Evolutionary conservation across 64 coral and sea anemone species (phyloP).

Genomic region (Dendrophyllia cribrosa): DNA sequence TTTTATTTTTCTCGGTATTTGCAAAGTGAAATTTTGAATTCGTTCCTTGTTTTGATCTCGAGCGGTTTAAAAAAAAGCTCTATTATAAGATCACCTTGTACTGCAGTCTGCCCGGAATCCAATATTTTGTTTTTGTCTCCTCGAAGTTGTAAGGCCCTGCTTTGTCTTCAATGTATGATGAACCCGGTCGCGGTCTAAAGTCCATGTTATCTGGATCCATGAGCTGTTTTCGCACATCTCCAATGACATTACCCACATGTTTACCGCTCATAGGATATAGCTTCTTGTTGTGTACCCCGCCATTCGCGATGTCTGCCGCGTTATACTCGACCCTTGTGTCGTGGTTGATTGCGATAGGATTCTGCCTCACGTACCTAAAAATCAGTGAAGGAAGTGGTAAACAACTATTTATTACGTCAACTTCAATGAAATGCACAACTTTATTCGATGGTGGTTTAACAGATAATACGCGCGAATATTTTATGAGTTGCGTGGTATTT

Average conservation of each 20-base stretch:
- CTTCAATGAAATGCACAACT: too few relatives aligned
- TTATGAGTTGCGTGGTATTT: too few relatives aligned
- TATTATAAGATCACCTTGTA: slow-evolving; percentile 3
- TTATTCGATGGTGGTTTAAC: too few relatives aligned
- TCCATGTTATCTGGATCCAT: slow-evolving; percentile 61
- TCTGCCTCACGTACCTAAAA: slow-evolving; percentile 37
- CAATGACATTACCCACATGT: slow-evolving; percentile 18
- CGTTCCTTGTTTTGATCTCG: too few relatives aligned
- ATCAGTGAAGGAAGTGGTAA: neutral
- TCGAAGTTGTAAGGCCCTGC: slow-evolving; percentile 47
- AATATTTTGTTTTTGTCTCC: neutral
- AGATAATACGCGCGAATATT: too few relatives aligned
- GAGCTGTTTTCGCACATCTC: slow-evolving; percentile 29
- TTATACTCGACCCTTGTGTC: slow-evolving; percentile 34
- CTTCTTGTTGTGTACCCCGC: slow-evolving; percentile 50
- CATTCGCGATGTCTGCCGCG: slow-evolving; percentile 59
- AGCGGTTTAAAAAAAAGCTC: too few relatives aligned
- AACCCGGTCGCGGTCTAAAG: slow-evolving; percentile 18
- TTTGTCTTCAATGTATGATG: neutral
- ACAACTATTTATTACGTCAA: too few relatives aligned
- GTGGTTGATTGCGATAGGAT: slow-evolving; percentile 55
- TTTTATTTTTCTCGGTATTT: too few relatives aligned
- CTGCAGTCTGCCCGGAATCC: slow-evolving; percentile 52
- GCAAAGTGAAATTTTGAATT: too few relatives aligned
- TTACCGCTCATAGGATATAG: slow-evolving; percentile 41